Base-by-base conservation (phyloP, 2,888 invertebrate species). In the Pinctada fucata region DNA sequence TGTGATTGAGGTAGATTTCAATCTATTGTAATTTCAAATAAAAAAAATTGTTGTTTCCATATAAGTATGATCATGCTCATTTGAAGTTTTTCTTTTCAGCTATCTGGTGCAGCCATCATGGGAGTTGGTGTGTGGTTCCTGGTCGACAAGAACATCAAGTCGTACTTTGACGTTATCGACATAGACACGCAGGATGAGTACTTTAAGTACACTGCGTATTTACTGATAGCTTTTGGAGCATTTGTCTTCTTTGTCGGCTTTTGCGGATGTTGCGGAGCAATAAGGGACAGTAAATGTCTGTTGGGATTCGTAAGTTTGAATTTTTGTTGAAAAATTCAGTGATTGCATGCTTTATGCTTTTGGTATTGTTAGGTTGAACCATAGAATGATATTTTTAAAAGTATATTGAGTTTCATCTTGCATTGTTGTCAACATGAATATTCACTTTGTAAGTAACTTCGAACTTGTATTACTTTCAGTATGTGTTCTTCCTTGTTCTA, bases 181-280 rank as follows among this genome's bases (percentile, higher is more conserved):
- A 85, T 93, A 16, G 92, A 93, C 81, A 88, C 90, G 13, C 88
- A 92, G 63, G 93, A 93, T 76, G 92, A 93, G 78, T 92, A 93
- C 75, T 91, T 94, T 76, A 92, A 93, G 85, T 90, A 93, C 85
- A 78, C 86, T 31, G 93, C 94, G 58, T 94, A 94, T 86, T 92
- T 93, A 78, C 91, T 94, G 75, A 93, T 94, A 66, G 94, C 92
- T 16, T 91, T 94, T 68, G 94, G 94, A 47, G 92, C 92, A 52
- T 92, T 93, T 79, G 93, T 94, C 65, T 92, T 94, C 81, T 89
- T 93, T 52, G 93, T 94, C n/a, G 94, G 94, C 52, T 93, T 94
- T 90, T 93, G 94, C 83, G 94, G 94, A 31, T 94, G 94, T 86
- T 94, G 94, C 82, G 94, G 94, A 1, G 94, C 94, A 49, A 91